phyloP scores from a whole-genome alignment of 2,797 vertebrate genomes.

The Enteromius unitaeniatus region DNA sequence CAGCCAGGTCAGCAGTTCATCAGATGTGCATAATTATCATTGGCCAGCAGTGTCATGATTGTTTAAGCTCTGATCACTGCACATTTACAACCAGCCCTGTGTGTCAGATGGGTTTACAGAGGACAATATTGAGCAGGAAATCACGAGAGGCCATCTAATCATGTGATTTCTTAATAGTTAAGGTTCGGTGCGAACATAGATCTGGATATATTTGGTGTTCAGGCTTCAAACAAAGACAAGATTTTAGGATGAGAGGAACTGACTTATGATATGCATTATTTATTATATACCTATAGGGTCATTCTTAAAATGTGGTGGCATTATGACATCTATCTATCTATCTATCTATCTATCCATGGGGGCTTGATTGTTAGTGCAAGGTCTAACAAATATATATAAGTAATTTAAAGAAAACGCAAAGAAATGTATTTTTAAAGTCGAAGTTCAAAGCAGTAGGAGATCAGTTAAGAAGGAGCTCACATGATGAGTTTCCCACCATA shows the following conservation, averaged over 20 bases:
- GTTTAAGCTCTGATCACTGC: conserved; percentile 31
- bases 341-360: too few relatives aligned
- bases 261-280: background rate
- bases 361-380: too few relatives aligned
- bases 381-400: too few relatives aligned
- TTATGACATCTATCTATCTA: too few relatives aligned
- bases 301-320: background rate
- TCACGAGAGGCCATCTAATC: background rate
- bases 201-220: background rate
- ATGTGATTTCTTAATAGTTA: background rate
- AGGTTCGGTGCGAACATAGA: background rate
- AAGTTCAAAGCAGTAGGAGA: background rate
- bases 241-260: background rate
- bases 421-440: background rate
- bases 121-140: background rate
- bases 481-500: background rate
- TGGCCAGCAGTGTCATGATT: conserved; percentile 25
- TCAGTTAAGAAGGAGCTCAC: background rate
- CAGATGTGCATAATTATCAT: conserved; percentile 23
- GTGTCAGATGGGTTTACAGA: background rate
- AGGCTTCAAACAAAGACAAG: background rate
- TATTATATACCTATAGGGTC: background rate
- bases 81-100: background rate
- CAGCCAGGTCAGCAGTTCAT: background rate
- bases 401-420: background rate